Evolutionary conservation across 2,113 vertebrate genomes (phyloP).

Genomic region (Seriola dumerili): DNA sequence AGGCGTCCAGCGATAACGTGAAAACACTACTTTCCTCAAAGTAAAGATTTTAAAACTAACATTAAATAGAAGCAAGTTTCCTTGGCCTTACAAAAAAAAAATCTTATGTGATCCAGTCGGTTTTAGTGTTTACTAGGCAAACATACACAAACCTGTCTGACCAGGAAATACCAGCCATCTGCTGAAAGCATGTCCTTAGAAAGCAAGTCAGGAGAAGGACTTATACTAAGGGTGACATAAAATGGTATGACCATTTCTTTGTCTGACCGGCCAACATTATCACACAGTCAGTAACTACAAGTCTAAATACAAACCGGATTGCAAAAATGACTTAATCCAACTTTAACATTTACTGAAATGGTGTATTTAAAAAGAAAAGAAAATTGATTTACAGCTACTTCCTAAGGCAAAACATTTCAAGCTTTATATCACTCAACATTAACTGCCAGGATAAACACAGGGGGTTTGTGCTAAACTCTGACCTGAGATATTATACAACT

Average conservation of each 20-base stretch:
- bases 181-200: neutral
- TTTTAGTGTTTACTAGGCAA: neutral
- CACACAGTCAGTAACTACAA: too few species aligned
- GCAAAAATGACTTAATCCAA: neutral
- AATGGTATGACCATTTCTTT: neutral
- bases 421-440: neutral
- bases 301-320: neutral
- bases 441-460: neutral
- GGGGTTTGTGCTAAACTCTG: neutral
- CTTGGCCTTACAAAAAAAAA: neutral
- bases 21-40: neutral
- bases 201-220: neutral
- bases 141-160: conserved; percentile 43
- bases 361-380: neutral
- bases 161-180: neutral
- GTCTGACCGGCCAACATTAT: neutral
- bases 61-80: neutral
- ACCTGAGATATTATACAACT: neutral
- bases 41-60: neutral
- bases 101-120: neutral
- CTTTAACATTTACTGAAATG: neutral
- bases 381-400: neutral
- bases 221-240: neutral
- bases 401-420: neutral
- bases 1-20: neutral